These are phyloP conservation scores for Colletes gigas DNA, from an alignment of 1,140 invertebrate genomes.

Conservation along the genomic window DNA sequence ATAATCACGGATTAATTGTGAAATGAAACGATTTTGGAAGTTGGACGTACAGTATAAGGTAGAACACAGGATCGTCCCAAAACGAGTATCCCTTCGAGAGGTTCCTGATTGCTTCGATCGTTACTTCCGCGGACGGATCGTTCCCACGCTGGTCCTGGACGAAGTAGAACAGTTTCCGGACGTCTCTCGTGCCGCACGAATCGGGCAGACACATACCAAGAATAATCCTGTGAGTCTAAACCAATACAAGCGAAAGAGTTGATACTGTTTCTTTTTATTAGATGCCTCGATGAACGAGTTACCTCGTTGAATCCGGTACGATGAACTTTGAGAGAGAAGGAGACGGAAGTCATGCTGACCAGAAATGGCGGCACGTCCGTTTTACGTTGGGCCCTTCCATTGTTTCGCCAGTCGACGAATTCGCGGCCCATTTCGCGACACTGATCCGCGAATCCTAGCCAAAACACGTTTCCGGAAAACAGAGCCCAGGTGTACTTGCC, in stretches of 20 bases:
- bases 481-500: slow-evolving; percentile 72
- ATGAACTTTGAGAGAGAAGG: slow-evolving; percentile 49
- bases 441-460: slow-evolving; percentile 72
- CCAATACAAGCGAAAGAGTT: neutral
- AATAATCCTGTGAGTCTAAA: slow-evolving; percentile 66
- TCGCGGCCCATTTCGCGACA: slow-evolving; percentile 67
- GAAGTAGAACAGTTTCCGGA: slow-evolving; percentile 61
- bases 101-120: slow-evolving; percentile 62
- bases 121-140: slow-evolving; percentile 59
- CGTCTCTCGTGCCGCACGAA: slow-evolving; percentile 66
- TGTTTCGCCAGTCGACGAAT: slow-evolving; percentile 35
- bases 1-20: too few species aligned
- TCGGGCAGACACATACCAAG: slow-evolving; percentile 74
- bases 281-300: neutral
- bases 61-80: slow-evolving; percentile 69
- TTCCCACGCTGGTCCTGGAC: slow-evolving; percentile 38
- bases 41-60: slow-evolving; percentile 69
- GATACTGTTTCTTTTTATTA: too few species aligned
- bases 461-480: slow-evolving; percentile 72
- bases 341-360: slow-evolving; percentile 61
- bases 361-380: slow-evolving; percentile 58
- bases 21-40: too few species aligned
- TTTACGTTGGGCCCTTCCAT: slow-evolving; percentile 3
- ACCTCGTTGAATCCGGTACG: slow-evolving; percentile 52
- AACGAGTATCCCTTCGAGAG: slow-evolving; percentile 65